Conservation (phyloP, 2,113 vertebrate genomes). For the Dipodomys ordii region DNA sequence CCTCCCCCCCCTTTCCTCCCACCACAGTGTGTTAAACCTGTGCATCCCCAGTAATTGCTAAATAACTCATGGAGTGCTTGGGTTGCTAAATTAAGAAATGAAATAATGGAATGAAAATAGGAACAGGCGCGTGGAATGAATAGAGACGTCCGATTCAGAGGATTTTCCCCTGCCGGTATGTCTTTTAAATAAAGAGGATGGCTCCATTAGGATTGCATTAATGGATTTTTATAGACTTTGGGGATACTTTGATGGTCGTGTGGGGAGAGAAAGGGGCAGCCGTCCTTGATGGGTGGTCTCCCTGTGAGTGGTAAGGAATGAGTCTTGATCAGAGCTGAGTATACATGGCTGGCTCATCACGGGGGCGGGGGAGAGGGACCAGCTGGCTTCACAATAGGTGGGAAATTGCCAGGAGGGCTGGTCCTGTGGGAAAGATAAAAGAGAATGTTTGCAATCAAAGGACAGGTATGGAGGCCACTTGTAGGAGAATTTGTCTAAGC, state of each 20-base stretch:
- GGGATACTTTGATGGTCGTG: background rate
- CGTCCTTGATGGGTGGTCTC: background rate
- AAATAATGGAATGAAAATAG: slow-evolving; percentile 71
- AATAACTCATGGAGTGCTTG: slow-evolving; percentile 68
- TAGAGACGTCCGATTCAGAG: background rate
- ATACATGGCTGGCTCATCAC: background rate
- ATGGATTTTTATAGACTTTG: slow-evolving; percentile 53
- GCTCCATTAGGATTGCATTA: background rate
- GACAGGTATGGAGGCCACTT: background rate
- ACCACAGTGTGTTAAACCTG: slow-evolving; percentile 36
- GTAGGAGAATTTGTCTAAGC: background rate
- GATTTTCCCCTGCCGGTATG: background rate
- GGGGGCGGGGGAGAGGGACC: background rate
- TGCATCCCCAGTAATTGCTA: slow-evolving; percentile 63
- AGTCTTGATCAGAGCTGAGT: background rate
- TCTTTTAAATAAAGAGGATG: slow-evolving; percentile 43
- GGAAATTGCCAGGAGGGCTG: background rate
- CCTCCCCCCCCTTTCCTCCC: background rate
- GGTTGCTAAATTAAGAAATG: slow-evolving; percentile 75
- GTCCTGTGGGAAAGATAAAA: too few species aligned
- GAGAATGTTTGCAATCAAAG: background rate
- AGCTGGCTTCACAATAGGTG: background rate
- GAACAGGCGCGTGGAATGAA: slow-evolving; percentile 48
- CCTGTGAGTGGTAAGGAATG: background rate
- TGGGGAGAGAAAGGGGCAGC: background rate